These are phyloP conservation scores for Sceliomorpha sp. DNA, from an alignment of 2,888 invertebrate genomes.

Conservation along the genomic window DNA sequence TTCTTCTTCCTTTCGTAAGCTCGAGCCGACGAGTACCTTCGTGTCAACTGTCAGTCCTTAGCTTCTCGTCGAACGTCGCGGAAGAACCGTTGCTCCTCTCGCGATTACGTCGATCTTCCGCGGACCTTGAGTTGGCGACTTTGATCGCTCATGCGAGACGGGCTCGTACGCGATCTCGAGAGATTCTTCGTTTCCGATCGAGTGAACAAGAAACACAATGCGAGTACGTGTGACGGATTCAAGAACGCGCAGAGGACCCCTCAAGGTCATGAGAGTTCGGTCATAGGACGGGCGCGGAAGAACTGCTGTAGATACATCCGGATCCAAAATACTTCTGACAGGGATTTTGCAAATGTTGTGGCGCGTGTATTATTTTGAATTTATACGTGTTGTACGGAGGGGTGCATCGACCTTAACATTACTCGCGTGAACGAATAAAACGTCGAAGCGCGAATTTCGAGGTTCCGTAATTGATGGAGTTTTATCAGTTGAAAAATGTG, in stretches of 20 bases:
- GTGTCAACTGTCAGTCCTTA: slow-evolving; percentile 61
- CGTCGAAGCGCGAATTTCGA: too few relatives aligned
- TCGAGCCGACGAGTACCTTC: slow-evolving; percentile 58
- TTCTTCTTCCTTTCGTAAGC: too few relatives aligned
- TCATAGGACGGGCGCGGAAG: too few relatives aligned
- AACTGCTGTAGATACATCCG: too few relatives aligned
- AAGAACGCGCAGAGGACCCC: slow-evolving; percentile 12
- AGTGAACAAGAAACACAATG: slow-evolving; percentile 9
- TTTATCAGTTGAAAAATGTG: too few relatives aligned
- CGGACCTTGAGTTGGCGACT: slow-evolving; percentile 23
- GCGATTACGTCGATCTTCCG: slow-evolving; percentile 1
- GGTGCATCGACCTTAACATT: too few relatives aligned
- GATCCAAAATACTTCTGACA: too few relatives aligned
- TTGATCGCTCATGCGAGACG: slow-evolving; percentile 59
- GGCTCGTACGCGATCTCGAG: slow-evolving; percentile 31
- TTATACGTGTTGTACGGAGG: too few relatives aligned
- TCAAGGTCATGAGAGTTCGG: too few relatives aligned
- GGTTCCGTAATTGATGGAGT: slow-evolving; percentile 4
- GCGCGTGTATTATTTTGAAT: too few relatives aligned
- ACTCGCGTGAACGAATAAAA: too few relatives aligned
- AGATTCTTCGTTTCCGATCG: slow-evolving; percentile 28
- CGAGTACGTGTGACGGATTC: neutral
- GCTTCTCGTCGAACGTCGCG: slow-evolving; percentile 59
- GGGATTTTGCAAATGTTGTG: too few relatives aligned
- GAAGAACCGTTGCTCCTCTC: neutral